Percentiles rank a stretch among this genome's conserved stretches.
Conservation (phyloP, 2,113 vertebrate genomes). For the Siniperca knerii region DNA sequence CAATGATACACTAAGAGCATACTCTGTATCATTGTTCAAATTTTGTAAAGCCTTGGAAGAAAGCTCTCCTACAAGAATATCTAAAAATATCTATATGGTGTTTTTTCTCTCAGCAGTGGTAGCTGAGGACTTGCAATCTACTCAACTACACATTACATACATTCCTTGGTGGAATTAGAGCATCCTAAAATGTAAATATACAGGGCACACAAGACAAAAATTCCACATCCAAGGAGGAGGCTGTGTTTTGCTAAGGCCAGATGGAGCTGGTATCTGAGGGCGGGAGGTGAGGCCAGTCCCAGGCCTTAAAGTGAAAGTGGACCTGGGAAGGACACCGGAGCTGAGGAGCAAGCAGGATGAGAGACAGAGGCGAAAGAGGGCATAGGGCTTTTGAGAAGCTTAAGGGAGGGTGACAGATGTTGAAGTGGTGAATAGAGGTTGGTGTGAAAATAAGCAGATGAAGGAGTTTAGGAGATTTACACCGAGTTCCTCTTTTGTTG, state of each 20-base stretch:
- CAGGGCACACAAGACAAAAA: constrained; percentile 1
- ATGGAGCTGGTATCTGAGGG: not conserved
- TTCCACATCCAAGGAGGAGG: not conserved
- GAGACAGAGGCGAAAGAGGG: not conserved
- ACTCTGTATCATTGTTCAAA: not conserved
- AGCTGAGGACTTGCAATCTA: not conserved
- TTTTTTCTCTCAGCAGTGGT: not conserved
- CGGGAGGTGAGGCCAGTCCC: not conserved
- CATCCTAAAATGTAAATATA: constrained; percentile 14
- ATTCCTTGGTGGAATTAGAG: not conserved
- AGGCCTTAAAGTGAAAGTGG: not conserved
- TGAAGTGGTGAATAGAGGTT: constrained; percentile 15
- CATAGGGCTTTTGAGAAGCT: constrained; percentile 14
- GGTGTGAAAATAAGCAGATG: constrained; percentile 26
- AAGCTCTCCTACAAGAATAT: not conserved
- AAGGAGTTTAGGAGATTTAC: constrained; percentile 21
- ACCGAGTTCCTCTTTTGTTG: not conserved
- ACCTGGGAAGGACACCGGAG: not conserved
- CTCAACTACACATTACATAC: not conserved
- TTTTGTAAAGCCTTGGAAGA: not conserved
- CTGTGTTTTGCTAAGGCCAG: constrained; percentile 13
- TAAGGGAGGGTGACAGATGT: constrained; percentile 15
- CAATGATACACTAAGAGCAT: not conserved
- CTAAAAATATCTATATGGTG: no score
- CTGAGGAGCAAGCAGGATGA: not conserved